phyloP scores from a whole-genome alignment of 1,140 invertebrate genomes.

The Littorina saxatilis region DNA sequence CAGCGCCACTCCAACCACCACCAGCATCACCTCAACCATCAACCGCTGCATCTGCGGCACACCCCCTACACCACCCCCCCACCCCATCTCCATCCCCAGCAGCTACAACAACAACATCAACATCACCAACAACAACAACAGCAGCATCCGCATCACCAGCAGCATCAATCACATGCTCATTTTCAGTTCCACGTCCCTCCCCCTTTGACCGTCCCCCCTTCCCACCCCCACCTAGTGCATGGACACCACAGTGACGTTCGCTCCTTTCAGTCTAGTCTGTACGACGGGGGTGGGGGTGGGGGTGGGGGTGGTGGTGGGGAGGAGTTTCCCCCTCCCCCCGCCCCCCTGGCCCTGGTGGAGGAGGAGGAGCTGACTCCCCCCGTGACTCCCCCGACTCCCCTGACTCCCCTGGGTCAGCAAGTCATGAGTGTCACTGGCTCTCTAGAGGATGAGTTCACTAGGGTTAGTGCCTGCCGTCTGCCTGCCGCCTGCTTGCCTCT shows the following conservation, averaged over 20 bases:
- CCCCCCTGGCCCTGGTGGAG: slow-evolving; percentile 19
- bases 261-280: neutral
- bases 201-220: slow-evolving; percentile 9
- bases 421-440: slow-evolving; percentile 22
- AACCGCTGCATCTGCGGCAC: slow-evolving; percentile 17
- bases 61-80: neutral
- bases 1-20: slow-evolving; percentile 19
- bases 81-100: neutral
- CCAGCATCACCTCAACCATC: slow-evolving; percentile 31
- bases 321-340: slow-evolving; percentile 20
- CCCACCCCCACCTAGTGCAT: slow-evolving; percentile 4
- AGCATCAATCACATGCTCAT: neutral
- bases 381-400: slow-evolving; percentile 41
- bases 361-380: slow-evolving; percentile 34
- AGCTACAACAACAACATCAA: slow-evolving; percentile 32
- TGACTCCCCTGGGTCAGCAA: slow-evolving; percentile 37
- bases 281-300: neutral
- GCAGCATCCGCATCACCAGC: neutral
- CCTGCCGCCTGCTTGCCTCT: slow-evolving; percentile 13
- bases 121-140: slow-evolving; percentile 22
- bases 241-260: neutral
- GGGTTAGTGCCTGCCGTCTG: slow-evolving; percentile 50
- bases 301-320: neutral
- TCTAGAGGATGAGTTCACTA: slow-evolving; percentile 55
- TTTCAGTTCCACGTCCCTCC: slow-evolving; percentile 16